These are phyloP conservation scores for Metaphire vulgaris DNA, from an alignment of 1,140 invertebrate genomes.

Conservation along the genomic window DNA sequence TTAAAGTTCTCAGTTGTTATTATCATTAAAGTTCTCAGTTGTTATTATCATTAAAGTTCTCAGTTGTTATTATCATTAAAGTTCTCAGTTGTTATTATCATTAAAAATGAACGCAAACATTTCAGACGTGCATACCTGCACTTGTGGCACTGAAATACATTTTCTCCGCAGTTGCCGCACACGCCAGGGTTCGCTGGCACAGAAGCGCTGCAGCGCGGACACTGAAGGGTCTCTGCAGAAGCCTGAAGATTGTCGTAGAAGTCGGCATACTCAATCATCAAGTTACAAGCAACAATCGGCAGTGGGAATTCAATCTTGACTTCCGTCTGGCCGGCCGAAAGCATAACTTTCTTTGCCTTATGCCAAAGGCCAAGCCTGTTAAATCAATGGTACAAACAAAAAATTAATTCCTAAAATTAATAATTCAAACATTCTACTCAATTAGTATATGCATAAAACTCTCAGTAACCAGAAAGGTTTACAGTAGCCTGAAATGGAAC, in stretches of 20 bases:
- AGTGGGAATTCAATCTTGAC: constrained; percentile 75
- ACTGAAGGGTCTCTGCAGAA: constrained; percentile 77
- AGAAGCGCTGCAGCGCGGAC: constrained; percentile 88
- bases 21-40: too few species aligned
- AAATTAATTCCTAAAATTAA: constrained; percentile 11
- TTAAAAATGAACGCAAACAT: too few species aligned
- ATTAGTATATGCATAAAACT: neutral
- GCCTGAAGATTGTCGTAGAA: constrained; percentile 83
- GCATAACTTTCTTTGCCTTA: constrained; percentile 81
- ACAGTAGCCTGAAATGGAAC: too few species aligned
- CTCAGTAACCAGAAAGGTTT: neutral
- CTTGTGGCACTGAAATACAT: constrained; percentile 97
- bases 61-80: too few species aligned
- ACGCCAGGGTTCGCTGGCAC: constrained; percentile 93
- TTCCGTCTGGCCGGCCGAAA: constrained; percentile 86
- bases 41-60: too few species aligned
- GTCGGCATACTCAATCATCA: constrained; percentile 98
- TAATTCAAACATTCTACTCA: neutral
- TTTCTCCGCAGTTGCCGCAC: constrained; percentile 95
- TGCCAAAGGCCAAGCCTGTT: constrained; percentile 78
- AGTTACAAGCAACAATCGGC: constrained; percentile 91
- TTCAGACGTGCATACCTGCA: constrained; percentile 74
- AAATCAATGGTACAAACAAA: constrained; percentile 22
- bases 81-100: too few species aligned
- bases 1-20: too few species aligned